Conservation (phyloP, 92 coral and sea anemone genomes). For the Muricea muricata region DNA sequence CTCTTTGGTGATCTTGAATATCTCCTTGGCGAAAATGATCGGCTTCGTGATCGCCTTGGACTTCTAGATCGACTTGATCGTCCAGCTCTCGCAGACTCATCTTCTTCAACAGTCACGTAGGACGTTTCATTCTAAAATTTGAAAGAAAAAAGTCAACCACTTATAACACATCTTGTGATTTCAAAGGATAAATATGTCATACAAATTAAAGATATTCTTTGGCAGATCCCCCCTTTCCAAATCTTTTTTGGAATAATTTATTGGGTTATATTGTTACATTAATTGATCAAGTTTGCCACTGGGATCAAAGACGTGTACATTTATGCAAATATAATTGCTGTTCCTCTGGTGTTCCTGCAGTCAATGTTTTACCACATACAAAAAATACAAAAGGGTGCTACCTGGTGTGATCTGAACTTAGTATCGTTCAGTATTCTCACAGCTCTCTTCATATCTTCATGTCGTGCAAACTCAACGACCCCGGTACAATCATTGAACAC, state of each 20-base stretch:
- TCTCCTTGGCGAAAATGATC: conserved; percentile 76
- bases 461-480: conserved; percentile 87
- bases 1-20: conserved; percentile 77
- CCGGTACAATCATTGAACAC: conserved; percentile 98
- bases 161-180: too few relatives aligned
- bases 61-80: conserved; percentile 66
- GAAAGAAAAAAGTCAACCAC: neutral
- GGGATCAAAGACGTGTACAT: too few relatives aligned
- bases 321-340: too few relatives aligned
- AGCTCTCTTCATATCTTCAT: conserved; percentile 96
- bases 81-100: conserved; percentile 26
- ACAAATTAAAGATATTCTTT: too few relatives aligned
- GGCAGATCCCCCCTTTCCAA: too few relatives aligned
- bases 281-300: too few relatives aligned
- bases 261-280: too few relatives aligned
- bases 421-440: conserved; percentile 89
- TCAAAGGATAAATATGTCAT: too few relatives aligned
- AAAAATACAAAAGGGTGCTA: too few relatives aligned
- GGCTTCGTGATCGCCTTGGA: conserved; percentile 77
- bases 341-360: too few relatives aligned
- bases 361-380: too few relatives aligned
- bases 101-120: conserved; percentile 89
- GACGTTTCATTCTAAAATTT: conserved; percentile 88
- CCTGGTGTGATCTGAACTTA: conserved; percentile 99
- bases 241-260: too few relatives aligned